phyloP scores from a whole-genome alignment of 1,140 invertebrate species.

The Phocides pigmalion region DNA sequence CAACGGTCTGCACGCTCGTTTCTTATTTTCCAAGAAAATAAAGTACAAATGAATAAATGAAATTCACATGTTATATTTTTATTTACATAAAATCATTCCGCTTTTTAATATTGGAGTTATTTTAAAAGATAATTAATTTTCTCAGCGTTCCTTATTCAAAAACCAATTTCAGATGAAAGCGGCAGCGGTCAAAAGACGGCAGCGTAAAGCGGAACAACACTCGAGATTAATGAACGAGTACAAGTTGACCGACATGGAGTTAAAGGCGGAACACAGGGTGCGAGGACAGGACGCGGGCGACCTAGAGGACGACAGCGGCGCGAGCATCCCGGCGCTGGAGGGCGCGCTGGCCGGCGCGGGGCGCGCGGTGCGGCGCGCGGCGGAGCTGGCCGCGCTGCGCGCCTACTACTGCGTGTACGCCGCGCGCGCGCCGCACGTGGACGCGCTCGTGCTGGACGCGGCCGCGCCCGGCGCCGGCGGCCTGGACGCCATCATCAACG shows the following conservation, averaged over 20 bases:
- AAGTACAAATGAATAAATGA: too few species aligned
- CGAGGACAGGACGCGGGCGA: conserved; percentile 34
- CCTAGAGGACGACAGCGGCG: too few species aligned
- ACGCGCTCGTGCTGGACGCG: neutral
- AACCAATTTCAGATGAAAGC: conserved; percentile 5
- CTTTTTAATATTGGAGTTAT: too few species aligned
- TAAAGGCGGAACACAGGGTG: neutral
- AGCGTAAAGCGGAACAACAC: neutral
- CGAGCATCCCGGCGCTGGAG: too few species aligned
- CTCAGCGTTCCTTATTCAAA: neutral
- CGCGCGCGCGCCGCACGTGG: conserved; percentile 6
- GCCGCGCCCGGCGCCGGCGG: neutral
- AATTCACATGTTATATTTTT: too few species aligned
- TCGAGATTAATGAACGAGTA: neutral
- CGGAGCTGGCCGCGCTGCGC: conserved; percentile 38
- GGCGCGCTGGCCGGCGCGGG: too few species aligned
- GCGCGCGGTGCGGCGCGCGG: too few species aligned
- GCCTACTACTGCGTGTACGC: conserved; percentile 35
- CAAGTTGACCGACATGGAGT: neutral
- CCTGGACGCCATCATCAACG: conserved; percentile 45
- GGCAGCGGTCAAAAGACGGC: neutral
- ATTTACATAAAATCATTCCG: too few species aligned
- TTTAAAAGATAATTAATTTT: too few species aligned
- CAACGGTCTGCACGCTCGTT: too few species aligned
- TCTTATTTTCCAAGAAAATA: too few species aligned